phyloP scores from a whole-genome alignment of 2,888 invertebrate species.

The Protophormia terraenovae region DNA sequence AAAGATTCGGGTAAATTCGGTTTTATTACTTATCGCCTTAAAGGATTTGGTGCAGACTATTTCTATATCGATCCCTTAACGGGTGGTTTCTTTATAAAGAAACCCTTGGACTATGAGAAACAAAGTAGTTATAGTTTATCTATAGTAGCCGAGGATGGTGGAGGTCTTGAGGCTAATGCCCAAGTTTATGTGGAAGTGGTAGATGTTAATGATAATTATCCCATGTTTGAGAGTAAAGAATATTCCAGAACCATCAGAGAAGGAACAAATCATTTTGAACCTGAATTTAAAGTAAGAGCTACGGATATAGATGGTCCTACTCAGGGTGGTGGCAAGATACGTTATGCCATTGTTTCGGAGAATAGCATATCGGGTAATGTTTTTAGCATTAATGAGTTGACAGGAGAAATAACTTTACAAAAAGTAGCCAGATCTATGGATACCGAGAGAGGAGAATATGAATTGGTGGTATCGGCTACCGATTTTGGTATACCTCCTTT shows the following conservation, averaged over 20 bases:
- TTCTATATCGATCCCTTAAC: slow-evolving; percentile 86
- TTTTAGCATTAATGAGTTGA: slow-evolving; percentile 85
- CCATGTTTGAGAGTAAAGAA: slow-evolving; percentile 86
- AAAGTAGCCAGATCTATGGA: slow-evolving; percentile 87
- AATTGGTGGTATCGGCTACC: slow-evolving; percentile 86
- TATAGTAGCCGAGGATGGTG: slow-evolving; percentile 91
- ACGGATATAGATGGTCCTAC: slow-evolving; percentile 88
- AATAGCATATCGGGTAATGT: slow-evolving; percentile 86
- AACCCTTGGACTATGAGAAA: slow-evolving; percentile 88
- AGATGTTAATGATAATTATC: slow-evolving; percentile 90
- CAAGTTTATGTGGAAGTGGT: slow-evolving; percentile 87
- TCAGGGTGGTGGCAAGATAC: slow-evolving; percentile 87
- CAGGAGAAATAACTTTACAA: slow-evolving; percentile 87
- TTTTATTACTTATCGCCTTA: slow-evolving; percentile 87
- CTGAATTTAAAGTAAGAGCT: slow-evolving; percentile 90
- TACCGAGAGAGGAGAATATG: slow-evolving; percentile 88
- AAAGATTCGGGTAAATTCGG: slow-evolving; percentile 88
- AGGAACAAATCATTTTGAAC: slow-evolving; percentile 88
- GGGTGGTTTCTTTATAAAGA: slow-evolving; percentile 87
- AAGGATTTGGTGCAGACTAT: slow-evolving; percentile 90
- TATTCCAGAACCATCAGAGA: slow-evolving; percentile 90
- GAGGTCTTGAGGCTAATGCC: slow-evolving; percentile 87
- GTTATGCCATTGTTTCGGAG: slow-evolving; percentile 86
- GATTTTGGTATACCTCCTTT: slow-evolving; percentile 88
- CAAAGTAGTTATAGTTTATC: slow-evolving; percentile 91